These are phyloP conservation scores for Drosophila prosaltans DNA, from an alignment of 1,140 invertebrate genomes.

Conservation along the genomic window DNA sequence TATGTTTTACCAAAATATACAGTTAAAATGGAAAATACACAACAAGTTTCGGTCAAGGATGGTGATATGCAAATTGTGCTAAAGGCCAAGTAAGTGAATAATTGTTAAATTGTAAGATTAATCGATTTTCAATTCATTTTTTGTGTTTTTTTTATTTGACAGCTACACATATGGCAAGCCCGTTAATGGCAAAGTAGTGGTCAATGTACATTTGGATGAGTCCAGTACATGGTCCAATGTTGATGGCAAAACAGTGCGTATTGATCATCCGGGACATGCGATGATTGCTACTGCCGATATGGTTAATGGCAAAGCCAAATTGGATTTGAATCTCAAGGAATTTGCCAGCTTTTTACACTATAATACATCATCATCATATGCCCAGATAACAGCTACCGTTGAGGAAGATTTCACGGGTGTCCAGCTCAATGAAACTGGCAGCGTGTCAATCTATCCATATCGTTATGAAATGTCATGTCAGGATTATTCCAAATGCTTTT, in stretches of 20 bases:
- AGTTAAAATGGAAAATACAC: conserved; percentile 91
- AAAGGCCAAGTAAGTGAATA: conserved; percentile 86
- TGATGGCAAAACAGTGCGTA: conserved; percentile 46
- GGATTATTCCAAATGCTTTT: conserved; percentile 88
- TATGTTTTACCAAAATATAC: conserved; percentile 97
- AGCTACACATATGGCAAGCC: conserved; percentile 89
- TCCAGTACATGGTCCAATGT: conserved; percentile 41
- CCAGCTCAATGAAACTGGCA: conserved; percentile 90
- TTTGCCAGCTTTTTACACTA: conserved; percentile 84
- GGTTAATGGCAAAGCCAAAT: conserved; percentile 88
- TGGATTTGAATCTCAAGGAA: conserved; percentile 88
- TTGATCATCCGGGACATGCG: conserved; percentile 45
- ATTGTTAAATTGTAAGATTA: conserved; percentile 1
- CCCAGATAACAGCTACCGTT: conserved; percentile 88
- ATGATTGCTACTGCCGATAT: conserved; percentile 85
- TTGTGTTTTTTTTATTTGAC: conserved; percentile 73
- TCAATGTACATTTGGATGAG: conserved; percentile 84
- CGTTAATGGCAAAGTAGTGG: conserved; percentile 89
- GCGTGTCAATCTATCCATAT: conserved; percentile 90
- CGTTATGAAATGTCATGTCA: conserved; percentile 93
- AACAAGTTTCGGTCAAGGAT: conserved; percentile 92
- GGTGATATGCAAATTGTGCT: conserved; percentile 90
- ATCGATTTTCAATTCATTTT: not conserved
- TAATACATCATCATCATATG: conserved; percentile 73
- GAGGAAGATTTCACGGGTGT: conserved; percentile 89